Percentiles rank a stretch among this genome's conserved stretches.
phyloP scores from a whole-genome alignment of 2,113 vertebrate genomes.

The Periophthalmus modestus region DNA sequence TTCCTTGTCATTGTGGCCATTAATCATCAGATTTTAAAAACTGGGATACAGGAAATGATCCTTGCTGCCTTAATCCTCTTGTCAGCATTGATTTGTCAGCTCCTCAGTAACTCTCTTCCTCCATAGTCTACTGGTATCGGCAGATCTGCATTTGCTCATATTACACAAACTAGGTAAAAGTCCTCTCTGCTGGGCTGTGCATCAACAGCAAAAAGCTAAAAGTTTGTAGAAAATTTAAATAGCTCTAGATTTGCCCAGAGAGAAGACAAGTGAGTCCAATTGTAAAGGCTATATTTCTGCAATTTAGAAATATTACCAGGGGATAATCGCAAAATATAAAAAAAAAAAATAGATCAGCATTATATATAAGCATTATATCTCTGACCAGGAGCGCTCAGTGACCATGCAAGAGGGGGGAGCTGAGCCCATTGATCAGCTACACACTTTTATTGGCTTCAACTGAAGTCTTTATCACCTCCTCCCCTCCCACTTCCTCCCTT shows the following conservation, averaged over 20 bases:
- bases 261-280: neutral
- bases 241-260: neutral
- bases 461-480: conserved; percentile 69
- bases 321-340: too few relatives aligned
- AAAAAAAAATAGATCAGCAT: too few relatives aligned
- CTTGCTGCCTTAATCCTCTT: conserved; percentile 4
- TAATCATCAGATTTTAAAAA: conserved; percentile 2
- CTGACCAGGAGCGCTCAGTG: neutral
- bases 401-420: conserved; percentile 30
- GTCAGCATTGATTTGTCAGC: conserved; percentile 9
- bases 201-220: neutral
- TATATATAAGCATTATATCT: neutral
- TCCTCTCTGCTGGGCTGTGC: neutral
- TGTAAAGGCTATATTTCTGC: neutral
- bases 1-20: neutral
- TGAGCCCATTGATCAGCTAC: conserved; percentile 66
- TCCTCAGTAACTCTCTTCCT: conserved; percentile 5
- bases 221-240: neutral
- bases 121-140: conserved; percentile 3
- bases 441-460: conserved; percentile 67
- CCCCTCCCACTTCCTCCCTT: conserved; percentile 58
- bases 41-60: conserved; percentile 3
- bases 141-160: conserved; percentile 12
- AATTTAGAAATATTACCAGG: too few relatives aligned
- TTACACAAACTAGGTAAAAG: conserved; percentile 9